Base-by-base conservation (phyloP, 2,797 vertebrate genomes). In the Melanotaenia pygmaea region DNA sequence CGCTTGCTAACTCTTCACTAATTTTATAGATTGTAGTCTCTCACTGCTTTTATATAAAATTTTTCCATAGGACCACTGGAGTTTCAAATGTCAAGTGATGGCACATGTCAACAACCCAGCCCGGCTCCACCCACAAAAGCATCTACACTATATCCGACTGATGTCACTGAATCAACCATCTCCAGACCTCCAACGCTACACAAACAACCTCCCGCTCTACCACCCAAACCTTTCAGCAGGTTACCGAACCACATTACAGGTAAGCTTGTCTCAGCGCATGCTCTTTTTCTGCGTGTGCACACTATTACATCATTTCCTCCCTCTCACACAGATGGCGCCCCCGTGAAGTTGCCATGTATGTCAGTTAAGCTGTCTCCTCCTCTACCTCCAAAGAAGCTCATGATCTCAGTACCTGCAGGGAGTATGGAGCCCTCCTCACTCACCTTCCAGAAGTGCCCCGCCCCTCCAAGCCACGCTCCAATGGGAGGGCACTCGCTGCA, bases 341-440 rank as follows among this genome's bases (percentile, higher is more conserved):
- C 96, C 53, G 93, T 97, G 93, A 98, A 97, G 95, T 88, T 98
- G 94, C 96, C 96, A 86, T 97, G 97, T 90, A 95, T 97, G 95
- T 94, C 90, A 0, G 92, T 94, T 84, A 98, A 97, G 93, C 90
- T 98, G 72, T 99, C 98, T 68, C 98, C 98, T 92, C 97, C 97
- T 89, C 97, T 99, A 95, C 97, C 98, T 95, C 97, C 97, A 93
- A 99, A 99, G 95, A 99, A 99, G 96, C 96, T 99, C 93, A 93
- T 99, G 96, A 98, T 99, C 86, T 97, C 96, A 86, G 93, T 97
- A 88, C 96, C 97, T 47, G 92, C 96, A 30, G 96, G 95, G 86
- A 94, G 94, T 78, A 89, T 94, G 88, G 98, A 99, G 89, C 94
- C 96, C 70, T 88, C 95, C 12, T 87, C 96, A 24, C 85, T 95